Base-by-base conservation (phyloP, 2,888 invertebrate genomes). In the Lepeophtheirus nordmannii region DNA sequence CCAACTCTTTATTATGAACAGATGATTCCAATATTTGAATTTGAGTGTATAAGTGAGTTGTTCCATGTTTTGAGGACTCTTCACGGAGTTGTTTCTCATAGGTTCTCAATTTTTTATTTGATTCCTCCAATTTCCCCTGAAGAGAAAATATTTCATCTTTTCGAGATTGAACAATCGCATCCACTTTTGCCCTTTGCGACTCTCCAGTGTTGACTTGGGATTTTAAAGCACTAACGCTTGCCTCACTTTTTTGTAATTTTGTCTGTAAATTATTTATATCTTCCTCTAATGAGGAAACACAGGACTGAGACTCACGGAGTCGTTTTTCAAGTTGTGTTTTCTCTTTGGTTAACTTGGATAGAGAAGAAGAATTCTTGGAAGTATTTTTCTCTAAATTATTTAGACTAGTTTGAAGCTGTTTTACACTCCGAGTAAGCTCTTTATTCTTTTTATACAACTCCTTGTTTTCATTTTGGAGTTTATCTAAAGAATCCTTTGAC, bases 371-470 rank as follows among this genome's bases (percentile, higher is more conserved):
- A 37, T 60, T 60, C 37, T 30, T 61, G 23, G 38, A 59, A 23
- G 59, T 46, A 22, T 58, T 11, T 22, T 14, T 23, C 20, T 66
- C 60, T 40, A 38, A 59, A 23, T 66, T 30, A 20, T 38, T 39
- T 30, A 66, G 41, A 23, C 38, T 66, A 11, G 40, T 20, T 37
- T 63, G 46, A 22, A 63, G 63, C 12, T 46, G 56, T 22, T 46
- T 53, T 41, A 63, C n/a, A 17, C n/a, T 17, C 53, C 17, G 53
- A 17, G 53, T 17, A 46, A n/a, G 5, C 17, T 46, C 53, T 30
- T 30, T 30, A 7, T 30, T 62, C 17, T 38, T n/a, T 40, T 40
- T 38, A 14, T 62, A 12, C 17, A 40, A 40, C 14, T 62, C 62
- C 23, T 40, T 37, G 20, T 40, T 62, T 30, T 63, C 63, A 12